phyloP scores from a whole-genome alignment of 2,113 vertebrate genomes.

The Campylomormyrus tamandua region DNA sequence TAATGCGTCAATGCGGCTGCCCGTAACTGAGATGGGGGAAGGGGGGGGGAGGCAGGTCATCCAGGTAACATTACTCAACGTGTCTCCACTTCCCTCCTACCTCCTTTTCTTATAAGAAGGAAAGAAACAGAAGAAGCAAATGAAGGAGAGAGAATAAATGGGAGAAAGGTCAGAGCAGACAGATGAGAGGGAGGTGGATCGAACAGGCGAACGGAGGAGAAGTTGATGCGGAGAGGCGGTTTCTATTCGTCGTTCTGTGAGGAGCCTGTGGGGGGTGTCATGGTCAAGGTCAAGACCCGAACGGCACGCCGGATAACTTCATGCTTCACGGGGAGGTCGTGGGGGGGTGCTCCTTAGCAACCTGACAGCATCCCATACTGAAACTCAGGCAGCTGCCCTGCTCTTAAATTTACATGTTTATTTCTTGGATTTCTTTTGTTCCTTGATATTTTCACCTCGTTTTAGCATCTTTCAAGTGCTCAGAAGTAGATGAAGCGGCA shows the following conservation, averaged over 20 bases:
- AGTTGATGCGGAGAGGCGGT: neutral
- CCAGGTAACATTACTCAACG: slow-evolving; percentile 2
- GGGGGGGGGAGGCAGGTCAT: neutral
- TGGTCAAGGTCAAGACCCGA: neutral
- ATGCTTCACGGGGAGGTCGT: neutral
- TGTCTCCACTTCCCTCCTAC: slow-evolving; percentile 2
- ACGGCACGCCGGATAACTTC: neutral
- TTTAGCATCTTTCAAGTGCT: neutral
- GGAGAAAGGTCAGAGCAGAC: neutral
- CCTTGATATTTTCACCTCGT: neutral
- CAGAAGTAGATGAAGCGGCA: neutral
- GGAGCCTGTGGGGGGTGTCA: neutral
- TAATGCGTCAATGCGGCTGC: neutral
- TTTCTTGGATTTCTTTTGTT: neutral
- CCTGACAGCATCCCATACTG: neutral
- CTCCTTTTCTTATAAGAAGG: neutral
- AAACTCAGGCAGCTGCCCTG: neutral
- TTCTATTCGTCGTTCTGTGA: neutral
- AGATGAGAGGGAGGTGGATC: neutral
- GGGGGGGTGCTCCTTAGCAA: neutral
- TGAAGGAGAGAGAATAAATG: neutral
- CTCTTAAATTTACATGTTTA: neutral
- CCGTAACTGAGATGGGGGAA: neutral
- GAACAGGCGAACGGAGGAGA: neutral
- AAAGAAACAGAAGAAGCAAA: neutral